These are phyloP conservation scores for Steatornis caripensis DNA, from an alignment of 2,113 vertebrate species.

Conservation along the genomic window DNA sequence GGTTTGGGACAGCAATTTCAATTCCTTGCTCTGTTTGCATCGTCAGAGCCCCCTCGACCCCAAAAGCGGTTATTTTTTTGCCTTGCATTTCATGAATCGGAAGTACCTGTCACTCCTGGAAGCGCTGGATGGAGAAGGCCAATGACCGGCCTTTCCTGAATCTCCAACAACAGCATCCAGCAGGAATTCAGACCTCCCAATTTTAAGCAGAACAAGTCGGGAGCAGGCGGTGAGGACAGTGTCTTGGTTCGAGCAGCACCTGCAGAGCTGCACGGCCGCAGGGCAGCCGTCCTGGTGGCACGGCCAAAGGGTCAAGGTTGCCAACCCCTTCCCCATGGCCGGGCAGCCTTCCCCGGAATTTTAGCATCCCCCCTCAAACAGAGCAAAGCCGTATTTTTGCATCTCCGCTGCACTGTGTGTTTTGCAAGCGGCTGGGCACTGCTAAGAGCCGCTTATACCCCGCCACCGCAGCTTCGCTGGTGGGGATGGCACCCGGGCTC, in stretches of 20 bases:
- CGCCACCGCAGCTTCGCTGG: accelerated
- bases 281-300: background rate
- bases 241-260: too few species aligned
- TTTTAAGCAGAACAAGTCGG: constrained; percentile 58
- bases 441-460: background rate
- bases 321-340: background rate
- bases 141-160: constrained; percentile 32
- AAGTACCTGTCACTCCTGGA: constrained; percentile 69
- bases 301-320: accelerated
- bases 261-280: accelerated
- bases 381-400: accelerated
- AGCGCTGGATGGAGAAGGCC: background rate
- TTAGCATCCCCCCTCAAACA: background rate
- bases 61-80: background rate
- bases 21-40: background rate
- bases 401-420: accelerated
- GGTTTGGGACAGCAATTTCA: background rate
- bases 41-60: background rate
- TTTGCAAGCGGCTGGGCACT: background rate
- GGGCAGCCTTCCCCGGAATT: background rate
- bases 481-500: background rate
- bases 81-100: background rate
- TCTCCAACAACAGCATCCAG: constrained; percentile 65
- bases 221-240: background rate
- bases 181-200: constrained; percentile 61